Evolutionary conservation across 2,113 vertebrate genomes (phyloP).

Genomic region (Physeter macrocephalus): DNA sequence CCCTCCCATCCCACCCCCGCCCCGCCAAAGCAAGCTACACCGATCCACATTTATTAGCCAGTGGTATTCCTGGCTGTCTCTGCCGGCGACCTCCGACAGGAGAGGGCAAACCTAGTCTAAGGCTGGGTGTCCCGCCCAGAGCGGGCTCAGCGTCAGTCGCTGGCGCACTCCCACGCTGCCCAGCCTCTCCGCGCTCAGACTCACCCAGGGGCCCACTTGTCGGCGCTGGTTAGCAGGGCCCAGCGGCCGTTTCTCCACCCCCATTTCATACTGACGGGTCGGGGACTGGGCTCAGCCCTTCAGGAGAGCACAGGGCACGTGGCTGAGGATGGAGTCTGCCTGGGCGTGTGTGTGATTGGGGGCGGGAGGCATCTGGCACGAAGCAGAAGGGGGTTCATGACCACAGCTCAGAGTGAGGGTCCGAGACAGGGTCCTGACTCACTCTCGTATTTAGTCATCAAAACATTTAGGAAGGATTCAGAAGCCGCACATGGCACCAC

Average conservation of each 20-base stretch:
- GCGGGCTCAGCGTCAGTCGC: fast-evolving
- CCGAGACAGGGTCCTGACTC: not conserved
- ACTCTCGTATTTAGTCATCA: not conserved
- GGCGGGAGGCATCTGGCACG: not conserved
- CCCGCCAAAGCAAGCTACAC: not conserved
- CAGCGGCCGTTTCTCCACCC: not conserved
- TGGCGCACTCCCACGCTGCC: fast-evolving
- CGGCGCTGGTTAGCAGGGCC: not conserved
- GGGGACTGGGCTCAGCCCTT: not conserved
- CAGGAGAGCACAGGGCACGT: not conserved
- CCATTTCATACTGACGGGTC: not conserved
- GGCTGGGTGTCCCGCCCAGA: not conserved
- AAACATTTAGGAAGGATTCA: not conserved
- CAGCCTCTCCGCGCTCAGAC: not conserved
- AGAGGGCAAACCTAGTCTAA: not conserved
- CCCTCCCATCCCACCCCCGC: not conserved
- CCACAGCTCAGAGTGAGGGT: not conserved
- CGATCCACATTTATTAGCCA: not conserved
- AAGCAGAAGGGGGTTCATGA: not conserved
- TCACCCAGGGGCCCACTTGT: fast-evolving
- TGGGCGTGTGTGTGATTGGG: no score
- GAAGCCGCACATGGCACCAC: not conserved
- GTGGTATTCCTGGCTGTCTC: not conserved
- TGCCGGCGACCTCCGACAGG: not conserved
- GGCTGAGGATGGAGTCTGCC: not conserved